Evolutionary conservation across 2,113 vertebrate species (phyloP).

Genomic region (Orientallactaga bullata): DNA sequence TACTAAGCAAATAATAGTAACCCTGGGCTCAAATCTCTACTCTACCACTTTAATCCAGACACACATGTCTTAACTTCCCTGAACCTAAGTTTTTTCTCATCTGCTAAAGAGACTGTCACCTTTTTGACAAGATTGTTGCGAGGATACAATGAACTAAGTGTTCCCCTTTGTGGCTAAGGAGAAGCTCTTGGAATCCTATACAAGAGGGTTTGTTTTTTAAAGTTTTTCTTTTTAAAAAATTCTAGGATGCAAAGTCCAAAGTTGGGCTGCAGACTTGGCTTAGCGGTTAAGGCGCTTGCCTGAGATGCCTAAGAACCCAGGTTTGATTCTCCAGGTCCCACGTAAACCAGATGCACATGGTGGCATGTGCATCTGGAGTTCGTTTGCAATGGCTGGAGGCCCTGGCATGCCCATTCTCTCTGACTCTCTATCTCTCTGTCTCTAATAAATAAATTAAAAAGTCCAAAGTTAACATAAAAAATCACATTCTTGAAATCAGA

Average conservation of each 20-base stretch:
- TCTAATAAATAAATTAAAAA: too few relatives aligned
- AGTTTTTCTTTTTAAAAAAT: conserved; percentile 35
- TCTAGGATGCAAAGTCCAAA: conserved; percentile 4
- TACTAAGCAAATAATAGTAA: background rate
- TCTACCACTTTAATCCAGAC: background rate
- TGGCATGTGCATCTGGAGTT: too few relatives aligned
- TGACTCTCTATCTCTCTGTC: too few relatives aligned
- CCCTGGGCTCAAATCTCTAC: conserved; percentile 41
- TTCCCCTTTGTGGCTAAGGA: background rate
- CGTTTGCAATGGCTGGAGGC: too few relatives aligned
- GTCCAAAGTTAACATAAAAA: conserved; percentile 23
- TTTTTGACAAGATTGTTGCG: background rate
- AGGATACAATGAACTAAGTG: background rate
- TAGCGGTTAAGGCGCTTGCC: too few relatives aligned
- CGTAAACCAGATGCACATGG: too few relatives aligned
- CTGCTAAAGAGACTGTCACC: background rate
- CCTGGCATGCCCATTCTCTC: too few relatives aligned
- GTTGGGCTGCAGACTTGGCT: too few relatives aligned
- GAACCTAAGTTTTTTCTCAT: background rate
- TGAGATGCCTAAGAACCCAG: too few relatives aligned
- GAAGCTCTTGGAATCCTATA: background rate
- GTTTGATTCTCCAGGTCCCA: too few relatives aligned
- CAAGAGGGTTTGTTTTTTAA: background rate
- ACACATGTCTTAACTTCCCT: background rate
- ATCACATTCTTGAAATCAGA: conserved; percentile 53